Percentiles rank a stretch among this genome's conserved stretches.
phyloP scores from a whole-genome alignment of 1,140 invertebrate genomes.

The Armadillidium nasatum region DNA sequence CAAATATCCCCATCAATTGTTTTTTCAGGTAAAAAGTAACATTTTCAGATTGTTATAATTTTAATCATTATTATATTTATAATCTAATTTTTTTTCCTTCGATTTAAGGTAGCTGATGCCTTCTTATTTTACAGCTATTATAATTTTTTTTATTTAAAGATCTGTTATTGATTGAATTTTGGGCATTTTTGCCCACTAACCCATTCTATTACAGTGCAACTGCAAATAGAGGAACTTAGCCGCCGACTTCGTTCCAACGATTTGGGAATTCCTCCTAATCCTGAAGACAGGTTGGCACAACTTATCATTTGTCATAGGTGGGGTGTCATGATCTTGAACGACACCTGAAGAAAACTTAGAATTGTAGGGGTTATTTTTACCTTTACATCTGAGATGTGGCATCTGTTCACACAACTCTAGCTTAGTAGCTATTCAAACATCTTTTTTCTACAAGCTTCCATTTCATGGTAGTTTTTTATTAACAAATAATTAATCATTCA shows the following conservation, averaged over 20 bases:
- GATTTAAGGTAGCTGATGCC: background rate
- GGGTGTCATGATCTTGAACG: background rate
- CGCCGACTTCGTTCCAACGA: conserved; percentile 94
- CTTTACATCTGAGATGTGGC: background rate
- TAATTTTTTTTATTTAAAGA: conserved; percentile 36
- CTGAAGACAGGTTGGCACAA: conserved; percentile 87
- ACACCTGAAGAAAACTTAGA: conserved; percentile 1
- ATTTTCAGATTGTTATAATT: conserved; percentile 2
- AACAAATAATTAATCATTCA: background rate
- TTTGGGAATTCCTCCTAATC: conserved; percentile 92
- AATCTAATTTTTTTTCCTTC: conserved; percentile 16
- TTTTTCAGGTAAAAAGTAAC: background rate
- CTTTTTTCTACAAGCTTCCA: background rate
- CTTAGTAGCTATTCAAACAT: background rate
- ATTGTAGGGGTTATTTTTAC: background rate
- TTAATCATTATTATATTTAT: background rate
- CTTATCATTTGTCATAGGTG: conserved; percentile 4
- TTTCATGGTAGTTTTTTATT: conserved; percentile 14
- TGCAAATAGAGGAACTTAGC: conserved; percentile 98
- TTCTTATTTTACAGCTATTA: conserved; percentile 27
- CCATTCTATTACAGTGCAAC: conserved; percentile 86
- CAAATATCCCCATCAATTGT: background rate
- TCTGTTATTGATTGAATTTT: conserved; percentile 52
- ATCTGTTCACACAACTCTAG: background rate
- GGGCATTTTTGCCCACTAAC: conserved; percentile 76